Evolutionary conservation across 2,797 vertebrate genomes (phyloP).

Genomic region (Meda fulgida): DNA sequence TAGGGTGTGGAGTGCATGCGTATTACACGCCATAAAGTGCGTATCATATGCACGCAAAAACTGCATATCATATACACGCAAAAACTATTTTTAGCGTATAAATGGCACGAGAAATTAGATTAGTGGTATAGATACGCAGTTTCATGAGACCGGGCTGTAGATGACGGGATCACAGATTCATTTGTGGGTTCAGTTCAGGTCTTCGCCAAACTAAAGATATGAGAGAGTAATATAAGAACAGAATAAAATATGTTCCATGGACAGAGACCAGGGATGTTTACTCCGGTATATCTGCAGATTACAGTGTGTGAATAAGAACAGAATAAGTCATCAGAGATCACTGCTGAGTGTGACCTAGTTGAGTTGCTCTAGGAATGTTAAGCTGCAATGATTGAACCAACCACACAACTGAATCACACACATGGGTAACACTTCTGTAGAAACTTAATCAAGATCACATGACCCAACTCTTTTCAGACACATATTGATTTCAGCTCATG

Average conservation of each 20-base stretch:
- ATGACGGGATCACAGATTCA: neutral
- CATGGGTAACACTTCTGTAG: slow-evolving; percentile 12
- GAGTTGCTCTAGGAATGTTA: slow-evolving; percentile 47
- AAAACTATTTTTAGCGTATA: too few species aligned
- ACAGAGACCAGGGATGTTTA: neutral
- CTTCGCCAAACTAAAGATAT: neutral
- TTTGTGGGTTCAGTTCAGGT: neutral
- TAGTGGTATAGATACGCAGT: too few species aligned
- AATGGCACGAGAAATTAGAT: too few species aligned
- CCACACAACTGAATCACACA: slow-evolving; percentile 20
- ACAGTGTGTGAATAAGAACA: slow-evolving; percentile 25
- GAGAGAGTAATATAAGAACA: slow-evolving; percentile 15
- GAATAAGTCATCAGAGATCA: slow-evolving; percentile 43
- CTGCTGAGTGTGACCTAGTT: slow-evolving; percentile 47
- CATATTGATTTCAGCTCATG: neutral
- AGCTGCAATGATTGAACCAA: slow-evolving; percentile 36
- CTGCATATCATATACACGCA: too few species aligned
- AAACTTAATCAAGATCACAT: slow-evolving; percentile 31
- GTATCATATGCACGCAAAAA: too few species aligned
- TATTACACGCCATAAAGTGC: too few species aligned
- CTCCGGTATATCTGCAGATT: slow-evolving; percentile 25
- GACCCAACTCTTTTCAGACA: neutral
- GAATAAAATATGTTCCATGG: neutral
- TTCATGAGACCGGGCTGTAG: too few species aligned
- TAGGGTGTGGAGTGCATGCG: too few species aligned